Percentiles rank a stretch among this genome's conserved stretches.
Conservation (phyloP, 1,140 invertebrate genomes). For the Zaprionus africanus region DNA sequence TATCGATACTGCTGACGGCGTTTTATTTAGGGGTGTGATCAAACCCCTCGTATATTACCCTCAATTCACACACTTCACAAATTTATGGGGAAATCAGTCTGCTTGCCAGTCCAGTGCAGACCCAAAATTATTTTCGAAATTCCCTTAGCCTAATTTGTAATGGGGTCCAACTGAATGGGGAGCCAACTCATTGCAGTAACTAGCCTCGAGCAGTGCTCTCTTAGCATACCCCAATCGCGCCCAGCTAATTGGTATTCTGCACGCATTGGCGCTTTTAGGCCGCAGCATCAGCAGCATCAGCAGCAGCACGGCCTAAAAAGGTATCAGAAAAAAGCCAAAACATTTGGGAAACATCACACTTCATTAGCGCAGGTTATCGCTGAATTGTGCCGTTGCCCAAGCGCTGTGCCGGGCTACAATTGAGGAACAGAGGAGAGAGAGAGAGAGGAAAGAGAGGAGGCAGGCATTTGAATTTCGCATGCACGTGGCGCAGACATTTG, state of each 20-base stretch:
- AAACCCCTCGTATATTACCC: not conserved
- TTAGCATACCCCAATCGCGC: slow-evolving; percentile 17
- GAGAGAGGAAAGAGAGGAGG: not conserved
- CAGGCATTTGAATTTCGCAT: slow-evolving; percentile 69
- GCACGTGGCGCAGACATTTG: slow-evolving; percentile 81
- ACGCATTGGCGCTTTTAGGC: slow-evolving; percentile 35
- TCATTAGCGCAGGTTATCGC: slow-evolving; percentile 80
- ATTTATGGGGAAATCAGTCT: not conserved
- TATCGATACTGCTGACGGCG: too few relatives aligned
- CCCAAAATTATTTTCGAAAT: not conserved
- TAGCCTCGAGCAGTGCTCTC: not conserved
- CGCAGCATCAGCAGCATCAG: not conserved
- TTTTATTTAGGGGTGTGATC: too few relatives aligned
- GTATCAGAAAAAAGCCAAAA: slow-evolving; percentile 37
- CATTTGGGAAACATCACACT: slow-evolving; percentile 72
- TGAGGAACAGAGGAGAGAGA: not conserved
- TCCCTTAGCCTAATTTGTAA: slow-evolving; percentile 1
- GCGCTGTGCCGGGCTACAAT: not conserved
- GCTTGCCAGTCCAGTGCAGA: not conserved
- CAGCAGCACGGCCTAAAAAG: slow-evolving; percentile 12
- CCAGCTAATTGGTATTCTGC: slow-evolving; percentile 42
- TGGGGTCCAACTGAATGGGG: not conserved
- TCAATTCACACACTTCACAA: not conserved
- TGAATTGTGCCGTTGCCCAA: slow-evolving; percentile 23
- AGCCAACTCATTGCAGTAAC: not conserved